A percentile compares a stretch with the other conserved stretches of the same genome.
Evolutionary conservation across 2,888 invertebrate species (phyloP).

Genomic region (Diaphora mendica): DNA sequence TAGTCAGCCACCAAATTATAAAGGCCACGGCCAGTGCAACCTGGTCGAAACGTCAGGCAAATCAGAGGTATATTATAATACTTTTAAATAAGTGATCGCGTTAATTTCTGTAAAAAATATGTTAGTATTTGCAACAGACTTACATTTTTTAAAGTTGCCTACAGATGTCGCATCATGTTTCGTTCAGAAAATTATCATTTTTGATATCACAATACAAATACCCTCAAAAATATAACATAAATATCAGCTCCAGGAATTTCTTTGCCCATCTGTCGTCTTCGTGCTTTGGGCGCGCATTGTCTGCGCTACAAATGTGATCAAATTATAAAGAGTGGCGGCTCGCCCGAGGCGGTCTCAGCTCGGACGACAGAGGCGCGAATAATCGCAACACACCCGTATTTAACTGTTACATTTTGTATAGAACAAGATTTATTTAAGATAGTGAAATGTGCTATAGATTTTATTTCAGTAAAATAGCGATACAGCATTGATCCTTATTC

Average conservation of each 20-base stretch:
- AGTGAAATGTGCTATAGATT: background rate
- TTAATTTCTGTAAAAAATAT: too few species aligned
- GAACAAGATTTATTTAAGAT: background rate
- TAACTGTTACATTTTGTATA: slow-evolving; percentile 46
- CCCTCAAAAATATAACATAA: background rate
- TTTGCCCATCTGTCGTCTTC: slow-evolving; percentile 72
- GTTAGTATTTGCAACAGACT: too few species aligned
- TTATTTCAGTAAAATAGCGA: background rate
- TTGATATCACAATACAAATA: too few species aligned
- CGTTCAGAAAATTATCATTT: too few species aligned
- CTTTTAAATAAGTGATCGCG: too few species aligned
- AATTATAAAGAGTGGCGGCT: slow-evolving; percentile 83
- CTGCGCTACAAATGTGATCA: slow-evolving; percentile 85
- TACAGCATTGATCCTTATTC: too few species aligned
- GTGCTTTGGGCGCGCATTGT: slow-evolving; percentile 83
- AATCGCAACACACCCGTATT: slow-evolving; percentile 70
- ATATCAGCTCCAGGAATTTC: slow-evolving; percentile 54
- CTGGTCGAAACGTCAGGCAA: too few species aligned
- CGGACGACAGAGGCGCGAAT: slow-evolving; percentile 70
- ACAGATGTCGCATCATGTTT: too few species aligned
- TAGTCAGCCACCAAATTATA: too few species aligned
- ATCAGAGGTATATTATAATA: too few species aligned
- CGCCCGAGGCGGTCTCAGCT: slow-evolving; percentile 66
- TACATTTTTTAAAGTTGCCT: too few species aligned
- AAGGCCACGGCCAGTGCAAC: too few species aligned